phyloP scores from a whole-genome alignment of 2,888 invertebrate species.

The Resseliella maxima region DNA sequence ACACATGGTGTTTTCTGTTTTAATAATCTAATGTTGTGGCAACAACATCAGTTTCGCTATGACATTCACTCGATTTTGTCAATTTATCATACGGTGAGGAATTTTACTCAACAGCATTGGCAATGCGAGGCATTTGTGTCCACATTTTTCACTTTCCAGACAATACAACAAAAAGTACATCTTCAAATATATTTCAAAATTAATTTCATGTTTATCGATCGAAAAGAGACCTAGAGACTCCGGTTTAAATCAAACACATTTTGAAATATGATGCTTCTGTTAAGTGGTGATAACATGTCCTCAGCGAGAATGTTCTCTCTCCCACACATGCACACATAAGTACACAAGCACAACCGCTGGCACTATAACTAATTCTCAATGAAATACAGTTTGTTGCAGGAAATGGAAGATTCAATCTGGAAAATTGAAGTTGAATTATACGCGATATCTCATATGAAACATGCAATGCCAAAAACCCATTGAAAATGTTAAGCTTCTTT shows the following conservation, averaged over 20 bases:
- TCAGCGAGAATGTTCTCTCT: background rate
- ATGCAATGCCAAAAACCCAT: background rate
- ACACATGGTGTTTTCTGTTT: background rate
- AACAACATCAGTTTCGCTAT: background rate
- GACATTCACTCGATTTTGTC: background rate
- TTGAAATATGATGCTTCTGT: background rate
- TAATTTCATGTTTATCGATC: background rate
- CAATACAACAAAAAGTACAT: no score
- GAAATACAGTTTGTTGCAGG: background rate
- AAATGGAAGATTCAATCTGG: no score
- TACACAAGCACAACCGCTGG: background rate
- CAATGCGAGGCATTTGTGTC: no score
- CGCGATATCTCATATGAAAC: background rate
- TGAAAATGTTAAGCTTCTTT: background rate
- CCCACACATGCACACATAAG: background rate
- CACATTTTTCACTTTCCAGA: no score
- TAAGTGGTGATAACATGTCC: background rate
- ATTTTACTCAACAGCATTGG: no score
- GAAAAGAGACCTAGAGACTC: background rate
- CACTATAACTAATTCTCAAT: no score
- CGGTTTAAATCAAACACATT: background rate
- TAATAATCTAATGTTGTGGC: background rate
- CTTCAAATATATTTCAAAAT: background rate
- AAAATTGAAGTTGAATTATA: no score
- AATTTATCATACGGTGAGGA: background rate